Base-by-base conservation (phyloP, 64 coral and sea anemone species). In the Orbicella faveolata region DNA sequence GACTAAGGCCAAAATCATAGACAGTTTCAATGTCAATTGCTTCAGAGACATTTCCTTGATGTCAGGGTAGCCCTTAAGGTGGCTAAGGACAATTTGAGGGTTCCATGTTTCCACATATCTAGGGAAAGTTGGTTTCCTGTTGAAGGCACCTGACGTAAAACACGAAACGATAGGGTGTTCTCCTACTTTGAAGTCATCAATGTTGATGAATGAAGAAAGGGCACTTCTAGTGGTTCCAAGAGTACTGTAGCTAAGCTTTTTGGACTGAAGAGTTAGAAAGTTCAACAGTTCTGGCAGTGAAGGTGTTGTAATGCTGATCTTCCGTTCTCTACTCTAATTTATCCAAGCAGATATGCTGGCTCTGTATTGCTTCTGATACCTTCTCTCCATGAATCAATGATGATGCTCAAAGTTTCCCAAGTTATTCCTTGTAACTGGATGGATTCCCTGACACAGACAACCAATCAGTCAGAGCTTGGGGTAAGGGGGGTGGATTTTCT, bases 391-490 rank as follows among this genome's bases (percentile, higher is more conserved):
- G 75, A 92, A 34, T 92, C 82, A 86, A 86, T 48, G 25, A 92
- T 92, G 30, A 87, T 92, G 39, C 79, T 78, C 66, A 77, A 77
- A 18, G 91, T 13, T 79, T 92, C 83, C 34, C 90, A 82, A 75
- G 61, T 33, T 86, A 92, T 75, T 34, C 90, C 90, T 74, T 92
- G 90, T 15, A 37, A 14, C 5, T 63, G 34, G 36, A 92, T 63
- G 34, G 52, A 72, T 93, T 87, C 10, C 91, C 76, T 51, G 91
- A 93, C 67, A 89, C 86, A 89, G 92, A 93, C 79, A 93, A 9
- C 92, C 92, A 89, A 93, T 74, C n/a, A 93, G 78, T 30, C 48
- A 65, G 34, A 89, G 78, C 33, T 82, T 93, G n/a, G 92, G 92
- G 48, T 93, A 93, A n/a, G 89, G 78, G 5, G 86, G 92, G 35